Evolutionary conservation across 2,113 vertebrate genomes (phyloP).

Genomic region (Ammospiza nelsoni): DNA sequence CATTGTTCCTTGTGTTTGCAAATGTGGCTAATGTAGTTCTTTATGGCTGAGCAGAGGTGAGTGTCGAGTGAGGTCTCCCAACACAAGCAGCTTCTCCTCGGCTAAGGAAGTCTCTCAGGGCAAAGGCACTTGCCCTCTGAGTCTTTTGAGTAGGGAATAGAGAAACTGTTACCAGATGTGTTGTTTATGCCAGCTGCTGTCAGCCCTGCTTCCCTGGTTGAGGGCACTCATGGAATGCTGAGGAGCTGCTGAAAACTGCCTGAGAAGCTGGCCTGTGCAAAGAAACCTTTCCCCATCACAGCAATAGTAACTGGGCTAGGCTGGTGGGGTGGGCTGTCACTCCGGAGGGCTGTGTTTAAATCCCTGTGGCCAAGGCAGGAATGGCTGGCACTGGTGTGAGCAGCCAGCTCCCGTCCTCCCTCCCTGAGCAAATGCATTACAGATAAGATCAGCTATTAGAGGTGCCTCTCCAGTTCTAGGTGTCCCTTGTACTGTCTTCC

Average conservation of each 20-base stretch:
- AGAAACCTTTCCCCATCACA: background rate
- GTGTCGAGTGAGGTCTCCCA: background rate
- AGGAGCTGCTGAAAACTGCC: background rate
- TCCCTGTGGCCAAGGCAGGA: background rate
- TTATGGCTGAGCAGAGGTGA: constrained; percentile 34
- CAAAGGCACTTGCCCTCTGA: background rate
- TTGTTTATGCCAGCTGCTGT: constrained; percentile 8
- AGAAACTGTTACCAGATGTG: background rate
- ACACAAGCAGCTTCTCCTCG: background rate
- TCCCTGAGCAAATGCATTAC: background rate
- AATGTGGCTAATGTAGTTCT: constrained; percentile 17
- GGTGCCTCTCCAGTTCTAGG: background rate
- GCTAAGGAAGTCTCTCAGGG: background rate
- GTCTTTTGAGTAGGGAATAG: background rate
- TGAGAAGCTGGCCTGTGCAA: background rate
- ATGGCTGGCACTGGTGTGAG: background rate
- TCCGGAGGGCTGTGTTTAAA: background rate
- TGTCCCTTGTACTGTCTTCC: background rate
- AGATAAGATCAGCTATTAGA: background rate
- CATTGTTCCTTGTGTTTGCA: constrained; percentile 41
- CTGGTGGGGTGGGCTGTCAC: background rate
- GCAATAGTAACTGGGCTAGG: background rate
- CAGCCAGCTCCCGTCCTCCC: background rate
- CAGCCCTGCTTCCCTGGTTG: background rate
- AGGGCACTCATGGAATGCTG: background rate